phyloP scores from a whole-genome alignment of 1,140 invertebrate species.

The Saccostrea echinata region DNA sequence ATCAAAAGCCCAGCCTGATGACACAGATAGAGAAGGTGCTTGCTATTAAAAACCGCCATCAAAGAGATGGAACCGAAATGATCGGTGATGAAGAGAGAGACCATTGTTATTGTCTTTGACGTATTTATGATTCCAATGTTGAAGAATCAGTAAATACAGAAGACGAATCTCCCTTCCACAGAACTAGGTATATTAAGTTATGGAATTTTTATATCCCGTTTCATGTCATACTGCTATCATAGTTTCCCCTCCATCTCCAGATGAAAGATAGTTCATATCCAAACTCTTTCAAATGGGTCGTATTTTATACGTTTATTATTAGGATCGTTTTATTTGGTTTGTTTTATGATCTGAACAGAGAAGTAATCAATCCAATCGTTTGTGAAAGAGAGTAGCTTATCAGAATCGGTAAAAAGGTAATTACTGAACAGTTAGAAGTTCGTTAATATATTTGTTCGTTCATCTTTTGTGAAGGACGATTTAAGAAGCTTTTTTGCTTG shows the following conservation, averaged over 20 bases:
- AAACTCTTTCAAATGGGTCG: conserved; percentile 17
- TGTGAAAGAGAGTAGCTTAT: not conserved
- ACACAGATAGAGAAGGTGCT: not conserved
- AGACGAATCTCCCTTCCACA: not conserved
- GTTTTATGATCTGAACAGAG: conserved; percentile 16
- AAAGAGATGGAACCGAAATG: not conserved
- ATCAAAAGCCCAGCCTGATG: not conserved
- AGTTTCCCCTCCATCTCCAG: not conserved
- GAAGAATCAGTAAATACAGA: not conserved
- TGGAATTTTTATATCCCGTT: conserved; percentile 18
- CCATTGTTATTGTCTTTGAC: conserved; percentile 28
- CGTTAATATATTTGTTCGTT: not conserved
- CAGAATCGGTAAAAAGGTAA: not conserved
- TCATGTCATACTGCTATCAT: conserved; percentile 20
- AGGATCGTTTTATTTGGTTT: conserved; percentile 27
- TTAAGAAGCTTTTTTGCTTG: conserved; percentile 14
- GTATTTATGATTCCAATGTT: conserved; percentile 14
- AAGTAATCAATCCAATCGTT: not conserved
- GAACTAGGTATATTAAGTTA: conserved; percentile 19
- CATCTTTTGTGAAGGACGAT: conserved; percentile 12
- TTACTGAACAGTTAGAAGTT: not conserved
- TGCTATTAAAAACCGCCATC: not conserved
- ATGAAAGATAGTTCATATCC: conserved; percentile 18
- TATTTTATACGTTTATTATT: conserved; percentile 18
- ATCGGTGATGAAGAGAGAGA: not conserved